phyloP scores from a whole-genome alignment of 2,888 invertebrate species.

The Germaria angustata region DNA sequence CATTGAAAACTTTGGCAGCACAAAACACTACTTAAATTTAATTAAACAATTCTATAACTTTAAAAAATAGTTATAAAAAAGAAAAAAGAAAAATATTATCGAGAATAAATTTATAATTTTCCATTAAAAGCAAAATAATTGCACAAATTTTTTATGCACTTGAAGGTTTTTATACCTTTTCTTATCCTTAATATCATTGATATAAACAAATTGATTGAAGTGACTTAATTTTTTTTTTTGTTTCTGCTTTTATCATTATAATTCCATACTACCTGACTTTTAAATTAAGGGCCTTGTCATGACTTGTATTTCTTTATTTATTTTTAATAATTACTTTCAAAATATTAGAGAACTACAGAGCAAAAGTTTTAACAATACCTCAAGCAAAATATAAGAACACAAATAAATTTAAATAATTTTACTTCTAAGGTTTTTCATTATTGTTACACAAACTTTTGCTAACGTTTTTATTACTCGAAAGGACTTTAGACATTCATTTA shows the following conservation, averaged over 20 bases:
- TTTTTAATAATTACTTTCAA: neutral
- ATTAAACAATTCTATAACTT: neutral
- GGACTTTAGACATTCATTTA: too few species aligned
- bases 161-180: conserved; percentile 7
- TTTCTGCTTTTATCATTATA: too few species aligned
- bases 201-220: too few species aligned
- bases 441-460: neutral
- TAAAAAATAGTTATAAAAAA: neutral
- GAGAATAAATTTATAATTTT: neutral
- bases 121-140: neutral
- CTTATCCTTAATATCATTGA: too few species aligned
- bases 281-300: neutral
- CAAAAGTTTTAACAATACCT: neutral
- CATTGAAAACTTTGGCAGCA: neutral
- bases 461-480: too few species aligned
- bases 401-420: neutral
- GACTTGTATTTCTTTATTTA: neutral
- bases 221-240: neutral
- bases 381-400: neutral
- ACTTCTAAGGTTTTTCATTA: neutral
- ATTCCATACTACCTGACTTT: neutral
- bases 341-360: neutral
- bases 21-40: conserved; percentile 4
- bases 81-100: neutral
- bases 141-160: neutral